Evolutionary conservation across 2,888 invertebrate species (phyloP), one percentile per base, ranked within the genome.

Genomic region (Drosophila subquinaria): DNA sequence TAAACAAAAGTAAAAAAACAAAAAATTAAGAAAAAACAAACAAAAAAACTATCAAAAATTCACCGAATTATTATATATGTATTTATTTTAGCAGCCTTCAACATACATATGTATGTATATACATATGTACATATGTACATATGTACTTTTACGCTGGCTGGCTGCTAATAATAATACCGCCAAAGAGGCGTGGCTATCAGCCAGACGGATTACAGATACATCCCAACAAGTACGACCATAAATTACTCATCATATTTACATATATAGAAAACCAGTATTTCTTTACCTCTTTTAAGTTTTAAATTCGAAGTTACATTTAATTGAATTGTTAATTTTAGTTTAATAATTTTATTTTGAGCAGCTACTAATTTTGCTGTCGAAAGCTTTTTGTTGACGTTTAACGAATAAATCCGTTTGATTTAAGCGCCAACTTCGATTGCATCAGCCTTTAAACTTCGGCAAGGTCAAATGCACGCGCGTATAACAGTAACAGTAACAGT

Each of bases 361-460:
- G 13, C 1, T 5, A 36, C 36, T 13, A 36, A n/a, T 5, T 36
- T 13, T 13, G 13, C 5, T 36, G 4, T 10, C 4, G 11, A 36
- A 1, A 1, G 35, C 13, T 36, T 36, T 13, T 13, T 13, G 36
- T 36, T n/a, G 13, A 36, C 13, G 36, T 36, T 36, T 13, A 36
- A 5, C 13, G 13, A 2, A 36, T n/a, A n/a, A 38, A 51, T 69
- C 40, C 33, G 10, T 23, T 45, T 52, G 13, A 15, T 52, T 4
- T 10, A 17, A 33, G 17, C 13, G 15, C n/a, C 15, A 47, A 47
- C 36, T 57, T 48, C 20, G 71, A 79, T 79, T 77, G 72, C 76
- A 78, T 78, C 76, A 78, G 80, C 59, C 64, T 77, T 79, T 78
- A 78, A 76, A 79, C 76, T 78, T 79, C 45, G 56, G 62, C 76